phyloP scores from a whole-genome alignment of 2,113 vertebrate species.

The Electrona antarctica region DNA sequence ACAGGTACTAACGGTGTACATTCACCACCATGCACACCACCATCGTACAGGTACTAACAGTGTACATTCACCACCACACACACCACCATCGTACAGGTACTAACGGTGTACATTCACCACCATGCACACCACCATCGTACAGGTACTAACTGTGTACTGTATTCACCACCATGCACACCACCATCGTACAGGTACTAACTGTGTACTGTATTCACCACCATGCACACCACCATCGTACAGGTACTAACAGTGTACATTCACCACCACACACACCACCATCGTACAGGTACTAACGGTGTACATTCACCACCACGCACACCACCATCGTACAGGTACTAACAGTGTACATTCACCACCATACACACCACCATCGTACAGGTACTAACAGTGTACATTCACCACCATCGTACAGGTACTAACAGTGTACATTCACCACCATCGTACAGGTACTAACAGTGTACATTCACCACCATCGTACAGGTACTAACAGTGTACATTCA shows the following conservation, averaged over 20 bases:
- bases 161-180: neutral
- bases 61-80: constrained; percentile 9
- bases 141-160: neutral
- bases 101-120: neutral
- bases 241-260: neutral
- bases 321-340: neutral
- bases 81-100: constrained; percentile 5
- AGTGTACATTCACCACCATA: neutral
- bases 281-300: neutral
- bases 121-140: neutral
- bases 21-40: neutral
- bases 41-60: too few relatives aligned
- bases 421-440: neutral
- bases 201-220: neutral
- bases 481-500: neutral
- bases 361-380: neutral
- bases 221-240: constrained; percentile 12
- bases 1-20: neutral
- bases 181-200: neutral
- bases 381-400: too few relatives aligned
- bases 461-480: neutral
- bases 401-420: neutral
- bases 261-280: neutral
- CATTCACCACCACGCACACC: neutral
- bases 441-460: too few relatives aligned